Evolutionary conservation across 1,140 invertebrate genomes (phyloP).

Genomic region (Panagrolaimus sp.): DNA sequence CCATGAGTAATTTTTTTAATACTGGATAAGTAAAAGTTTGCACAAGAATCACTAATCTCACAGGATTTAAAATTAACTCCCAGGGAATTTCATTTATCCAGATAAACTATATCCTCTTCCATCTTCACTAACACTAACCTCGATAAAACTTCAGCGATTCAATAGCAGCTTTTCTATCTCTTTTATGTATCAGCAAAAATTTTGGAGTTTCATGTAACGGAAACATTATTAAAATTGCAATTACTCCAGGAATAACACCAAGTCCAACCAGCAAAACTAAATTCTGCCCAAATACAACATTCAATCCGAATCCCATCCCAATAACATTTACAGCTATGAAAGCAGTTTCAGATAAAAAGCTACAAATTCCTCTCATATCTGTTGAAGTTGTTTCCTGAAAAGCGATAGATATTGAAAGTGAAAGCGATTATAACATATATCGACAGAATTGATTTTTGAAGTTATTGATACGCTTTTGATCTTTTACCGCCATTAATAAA

Average conservation of each 20-base stretch:
- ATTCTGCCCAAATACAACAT: slow-evolving; percentile 30
- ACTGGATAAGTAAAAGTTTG: too few relatives aligned
- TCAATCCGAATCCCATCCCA: slow-evolving; percentile 52
- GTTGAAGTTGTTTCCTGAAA: slow-evolving; percentile 51
- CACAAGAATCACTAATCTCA: too few relatives aligned
- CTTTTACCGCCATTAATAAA: too few relatives aligned
- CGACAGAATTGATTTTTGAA: too few relatives aligned
- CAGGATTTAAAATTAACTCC: too few relatives aligned
- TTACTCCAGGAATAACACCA: slow-evolving; percentile 37
- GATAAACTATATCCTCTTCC: background rate
- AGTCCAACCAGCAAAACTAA: slow-evolving; percentile 26
- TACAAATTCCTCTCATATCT: slow-evolving; percentile 33
- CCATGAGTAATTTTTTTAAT: too few relatives aligned
- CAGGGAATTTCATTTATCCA: too few relatives aligned
- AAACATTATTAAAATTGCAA: slow-evolving; percentile 41
- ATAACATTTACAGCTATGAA: slow-evolving; percentile 44
- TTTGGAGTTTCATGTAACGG: slow-evolving; percentile 47
- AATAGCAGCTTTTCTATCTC: slow-evolving; percentile 38
- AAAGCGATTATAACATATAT: too few relatives aligned
- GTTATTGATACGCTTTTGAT: too few relatives aligned
- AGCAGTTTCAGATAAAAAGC: slow-evolving; percentile 43
- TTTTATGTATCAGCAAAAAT: slow-evolving; percentile 38
- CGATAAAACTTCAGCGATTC: slow-evolving; percentile 37
- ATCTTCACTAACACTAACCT: too few relatives aligned
- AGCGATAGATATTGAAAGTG: too few relatives aligned